Evolutionary conservation across 2,888 invertebrate genomes (phyloP), one percentile per base, ranked within the genome.

Genomic region (Pteria penguin): DNA sequence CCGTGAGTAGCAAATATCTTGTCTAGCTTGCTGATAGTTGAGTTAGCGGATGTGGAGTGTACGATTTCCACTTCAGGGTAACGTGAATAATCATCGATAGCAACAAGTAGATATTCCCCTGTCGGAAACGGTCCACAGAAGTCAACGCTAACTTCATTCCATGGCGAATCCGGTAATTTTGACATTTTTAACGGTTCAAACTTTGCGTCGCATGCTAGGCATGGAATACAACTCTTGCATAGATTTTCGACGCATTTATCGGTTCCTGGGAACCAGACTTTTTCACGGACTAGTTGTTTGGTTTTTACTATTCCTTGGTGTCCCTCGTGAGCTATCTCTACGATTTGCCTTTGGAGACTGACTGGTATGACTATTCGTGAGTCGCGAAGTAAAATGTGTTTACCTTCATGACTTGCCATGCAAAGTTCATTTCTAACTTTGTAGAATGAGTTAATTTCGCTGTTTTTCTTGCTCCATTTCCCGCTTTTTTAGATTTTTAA

Each of bases 251-350:
- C 72, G 14, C 45, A 36, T 33, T 72, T 61, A 36, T 79, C 69
- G 14, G 73, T 75, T 4, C 65, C 60, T 8, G 75, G 72, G 32
- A 77, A 77, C 61, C 71, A 77, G 8, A 73, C 73, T 29, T 74
- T 80, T 62, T 76, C 60, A 26, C 79, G 65, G 14, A 85, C 55
- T 8, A 84, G 68, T 65, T 67, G 62, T 75, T 83, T 86, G 2
- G 82, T 84, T 58, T 78, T 77, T n/a, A 81, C 80, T n/a, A 82
- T 72, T 4, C 83, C 86, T 66, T 82, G 82, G 62, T 86, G 84
- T 18, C 79, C 80, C 31, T 75, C 78, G 36, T 86, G 86, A 26
- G 82, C 84, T n/a, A 85, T 52, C 4, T 72, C 24, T 4, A 84
- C 67, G 4, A 72, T 82, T 68, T 60, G 63, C 24, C 54, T n/a